Evolutionary conservation across 2,113 vertebrate species (phyloP), one percentile per base, ranked within the genome.

Genomic region (Callopanchax toddi): DNA sequence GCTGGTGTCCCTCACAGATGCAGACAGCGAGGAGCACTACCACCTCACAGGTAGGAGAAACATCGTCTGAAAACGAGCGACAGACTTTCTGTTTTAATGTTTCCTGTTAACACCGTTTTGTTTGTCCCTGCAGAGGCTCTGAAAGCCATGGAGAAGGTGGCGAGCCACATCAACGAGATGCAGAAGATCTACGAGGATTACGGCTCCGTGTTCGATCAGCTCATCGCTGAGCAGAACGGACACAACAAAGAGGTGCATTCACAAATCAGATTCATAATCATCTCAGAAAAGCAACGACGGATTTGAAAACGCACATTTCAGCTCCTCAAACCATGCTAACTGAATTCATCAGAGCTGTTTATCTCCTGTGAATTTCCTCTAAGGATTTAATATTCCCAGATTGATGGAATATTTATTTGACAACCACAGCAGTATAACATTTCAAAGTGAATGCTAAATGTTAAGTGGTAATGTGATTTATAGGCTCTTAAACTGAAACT

Each of bases 121-220:
- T n/a, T 22, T 36, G n/a, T 62, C n/a, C 25, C 68, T 83, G 63
- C 67, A 99, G 97, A 98, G 91, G 96, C 97, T 0, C 84, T 97
- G 45, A 98, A 96, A 81, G 97, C 96, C 58, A 99, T 99, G 97
- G 97, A 98, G 76, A 99, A 99, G 84, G 97, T 99, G 49, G 97
- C 97, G 21, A 98, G 95, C 81, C 96, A 99, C 87, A 99, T 99
- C 87, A 99, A 99, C 0, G 97, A 99, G 90, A 99, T 99, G 97
- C 97, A 99, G 93, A 99, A 99, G 92, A 95, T 99, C 75, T 97
- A 98, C 4, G 97, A 99, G 89, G 97, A 98, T 74, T 99, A 96
- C 2, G 96, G 97, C 67, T 87, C 94, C 0, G 96, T 99, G 71
- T 99, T 99, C 68, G 97, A 98, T 87, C 97, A 97, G 85, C 91